Base-by-base conservation (phyloP, 2,797 vertebrate species). In the Cryptoprocta ferox region DNA sequence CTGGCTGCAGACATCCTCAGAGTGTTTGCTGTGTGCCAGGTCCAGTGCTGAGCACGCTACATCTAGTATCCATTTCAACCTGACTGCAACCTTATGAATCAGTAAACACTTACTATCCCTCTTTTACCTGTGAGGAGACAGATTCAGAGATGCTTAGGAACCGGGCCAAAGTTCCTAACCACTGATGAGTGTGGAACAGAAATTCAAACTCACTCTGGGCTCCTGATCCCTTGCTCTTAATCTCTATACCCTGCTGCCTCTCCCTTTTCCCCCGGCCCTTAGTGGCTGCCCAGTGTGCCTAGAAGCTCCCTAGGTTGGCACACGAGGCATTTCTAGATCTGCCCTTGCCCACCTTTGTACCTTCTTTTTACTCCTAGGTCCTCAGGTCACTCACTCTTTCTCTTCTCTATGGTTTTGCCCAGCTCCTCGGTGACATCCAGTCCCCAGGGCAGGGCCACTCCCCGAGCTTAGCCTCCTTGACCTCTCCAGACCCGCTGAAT, bases 221-320 rank as follows among this genome's bases (percentile, higher is more conserved):
- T n/a, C 63, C 70, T 1, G 37, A 73, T n/a, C 48, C 53, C 13
- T 95, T 15, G 11, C 42, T 61, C 30, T 11, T 35, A 50, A 50
- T 16, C 19, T 3, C 39, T 26, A 5, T 66, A 13, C 37, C 39
- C 6, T 0, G 1, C 37, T 66, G 35, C 26, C 1, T 2, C 19
- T 16, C 21, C 2, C 21, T 10, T 53, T 82, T 15, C 0, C 10
- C 0, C 35, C 13, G 4, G 15, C 6, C 61, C 71, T 70, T 56
- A 15, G 50, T 2, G 0, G 1, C 50, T 82, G 8, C 63, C 21
- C 18, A 4, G 48, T 0, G 2, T 7, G 3, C 0, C 1, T 4
- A 30, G 70, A 73, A 21, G 19, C 19, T 35, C 81, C 59, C 39
- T 37, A 39, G 71, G n/a, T 42, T 1, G 3, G 26, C 63, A 6